Evolutionary conservation across 1,140 invertebrate species (phyloP), one percentile per base, ranked within the genome.

Genomic region (Phocides pigmalion): DNA sequence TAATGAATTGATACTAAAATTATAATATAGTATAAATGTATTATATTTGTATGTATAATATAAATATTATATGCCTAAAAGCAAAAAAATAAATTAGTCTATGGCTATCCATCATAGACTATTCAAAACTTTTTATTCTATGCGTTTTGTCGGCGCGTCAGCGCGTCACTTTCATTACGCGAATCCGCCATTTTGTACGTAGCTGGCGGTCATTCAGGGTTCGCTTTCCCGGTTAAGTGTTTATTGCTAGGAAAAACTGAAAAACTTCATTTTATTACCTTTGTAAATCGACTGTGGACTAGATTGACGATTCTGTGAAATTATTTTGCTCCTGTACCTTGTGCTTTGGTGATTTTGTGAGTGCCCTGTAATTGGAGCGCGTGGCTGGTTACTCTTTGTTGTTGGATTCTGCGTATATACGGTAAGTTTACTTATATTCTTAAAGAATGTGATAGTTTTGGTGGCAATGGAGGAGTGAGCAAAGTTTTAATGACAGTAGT

Each of bases 111-210:
- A 16, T 32, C 39, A 61, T 49, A 64, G 50, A 64, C 39, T 47
- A 56, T n/a, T 16, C 6, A n/a, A 32, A 32, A 17, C 28, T 61
- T 61, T 66, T 66, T 66, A 54, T 37, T 79, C 76, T 80, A 76
- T 85, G 72, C 69, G 37, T 72, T 66, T 76, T 79, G 74, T 86
- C 81, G 81, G 85, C 84, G 85, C 84, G 86, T 89, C 87, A 87
- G 85, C 89, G 90, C 90, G 89, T 92, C 90, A 91, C 87, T 90
- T 88, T 85, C 84, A 74, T 84, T 87, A 86, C 85, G 79, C 82
- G 81, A 84, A 90, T 91, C 89, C 90, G 89, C 90, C 90, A 92
- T 92, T 92, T 92, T 91, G 90, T 90, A 91, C 84, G 89, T 86
- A 83, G 89, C 88, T 89, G 84, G 90, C 87, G 89, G 90, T 86